These are phyloP conservation scores for Platichthys stellatus DNA, from an alignment of 2,113 vertebrate species.

Conservation along the genomic window DNA sequence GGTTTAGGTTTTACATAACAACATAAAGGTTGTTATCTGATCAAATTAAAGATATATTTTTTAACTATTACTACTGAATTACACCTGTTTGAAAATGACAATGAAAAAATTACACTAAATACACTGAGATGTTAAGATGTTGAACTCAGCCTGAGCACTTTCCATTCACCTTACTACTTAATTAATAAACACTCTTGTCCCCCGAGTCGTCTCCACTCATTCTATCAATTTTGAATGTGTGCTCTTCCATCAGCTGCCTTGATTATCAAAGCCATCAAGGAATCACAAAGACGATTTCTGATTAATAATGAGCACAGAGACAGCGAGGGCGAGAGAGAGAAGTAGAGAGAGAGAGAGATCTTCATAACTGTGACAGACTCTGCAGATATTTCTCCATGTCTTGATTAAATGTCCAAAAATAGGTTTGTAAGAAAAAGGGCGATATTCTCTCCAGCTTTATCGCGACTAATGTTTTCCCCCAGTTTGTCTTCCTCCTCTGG, in stretches of 20 bases:
- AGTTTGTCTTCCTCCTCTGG: not conserved
- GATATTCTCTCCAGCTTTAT: no score
- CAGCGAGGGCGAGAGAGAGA: not conserved
- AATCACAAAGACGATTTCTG: constrained; percentile 61
- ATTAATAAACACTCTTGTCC: constrained; percentile 66
- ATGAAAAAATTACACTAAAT: no score
- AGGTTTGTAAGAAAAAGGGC: not conserved
- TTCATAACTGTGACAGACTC: constrained; percentile 33
- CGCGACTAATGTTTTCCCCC: constrained; percentile 6
- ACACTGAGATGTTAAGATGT: not conserved
- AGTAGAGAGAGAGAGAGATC: not conserved
- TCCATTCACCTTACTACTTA: constrained; percentile 56
- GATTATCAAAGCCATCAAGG: constrained; percentile 71
- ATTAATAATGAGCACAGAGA: constrained; percentile 65
- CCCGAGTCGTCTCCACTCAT: constrained; percentile 53
- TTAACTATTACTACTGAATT: no score
- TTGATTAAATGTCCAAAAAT: constrained; percentile 30
- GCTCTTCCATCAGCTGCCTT: constrained; percentile 62
- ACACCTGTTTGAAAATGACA: no score
- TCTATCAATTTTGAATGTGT: constrained; percentile 56
- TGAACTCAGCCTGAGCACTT: constrained; percentile 21
- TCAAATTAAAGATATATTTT: no score
- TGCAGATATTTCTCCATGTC: constrained; percentile 30
- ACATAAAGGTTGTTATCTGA: no score
- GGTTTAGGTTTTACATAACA: no score